Conservation (phyloP, 2,888 invertebrate genomes). For the Beris chalybata region DNA sequence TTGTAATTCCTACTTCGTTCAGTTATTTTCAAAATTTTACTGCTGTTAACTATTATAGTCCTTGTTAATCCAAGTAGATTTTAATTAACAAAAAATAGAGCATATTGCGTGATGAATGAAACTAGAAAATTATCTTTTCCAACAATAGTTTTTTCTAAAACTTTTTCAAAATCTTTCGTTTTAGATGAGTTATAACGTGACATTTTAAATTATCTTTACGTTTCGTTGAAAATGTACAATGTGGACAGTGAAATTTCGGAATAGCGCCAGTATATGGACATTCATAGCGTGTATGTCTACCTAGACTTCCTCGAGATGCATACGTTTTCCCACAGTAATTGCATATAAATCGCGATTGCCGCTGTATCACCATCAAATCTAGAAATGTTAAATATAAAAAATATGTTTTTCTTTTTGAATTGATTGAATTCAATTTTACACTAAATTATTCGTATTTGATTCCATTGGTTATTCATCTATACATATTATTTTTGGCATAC, state of each 20-base stretch:
- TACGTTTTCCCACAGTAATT: slow-evolving; percentile 45
- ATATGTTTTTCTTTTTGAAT: slow-evolving; percentile 35
- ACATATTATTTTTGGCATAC: background rate
- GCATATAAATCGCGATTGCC: slow-evolving; percentile 41
- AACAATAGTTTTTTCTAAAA: slow-evolving; percentile 5
- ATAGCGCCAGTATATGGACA: slow-evolving; percentile 71
- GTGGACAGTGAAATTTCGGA: slow-evolving; percentile 70
- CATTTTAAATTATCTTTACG: slow-evolving; percentile 69
- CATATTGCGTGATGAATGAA: no score
- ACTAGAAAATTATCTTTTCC: no score
- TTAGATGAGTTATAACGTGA: slow-evolving; percentile 64
- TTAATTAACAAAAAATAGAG: no score
- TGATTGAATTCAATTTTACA: slow-evolving; percentile 33
- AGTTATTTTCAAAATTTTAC: no score
- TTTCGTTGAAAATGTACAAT: slow-evolving; percentile 70
- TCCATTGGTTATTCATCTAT: no score
- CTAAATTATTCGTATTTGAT: slow-evolving; percentile 19
- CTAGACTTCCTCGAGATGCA: slow-evolving; percentile 58
- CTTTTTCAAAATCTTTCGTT: slow-evolving; percentile 37
- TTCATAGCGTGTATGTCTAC: slow-evolving; percentile 68
- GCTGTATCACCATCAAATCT: slow-evolving; percentile 37
- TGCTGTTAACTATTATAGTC: no score
- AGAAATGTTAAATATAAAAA: slow-evolving; percentile 28
- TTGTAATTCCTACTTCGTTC: no score
- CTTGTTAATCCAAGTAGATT: no score